Base-by-base conservation (phyloP, 2,113 vertebrate species). In the Galemys pyrenaicus region DNA sequence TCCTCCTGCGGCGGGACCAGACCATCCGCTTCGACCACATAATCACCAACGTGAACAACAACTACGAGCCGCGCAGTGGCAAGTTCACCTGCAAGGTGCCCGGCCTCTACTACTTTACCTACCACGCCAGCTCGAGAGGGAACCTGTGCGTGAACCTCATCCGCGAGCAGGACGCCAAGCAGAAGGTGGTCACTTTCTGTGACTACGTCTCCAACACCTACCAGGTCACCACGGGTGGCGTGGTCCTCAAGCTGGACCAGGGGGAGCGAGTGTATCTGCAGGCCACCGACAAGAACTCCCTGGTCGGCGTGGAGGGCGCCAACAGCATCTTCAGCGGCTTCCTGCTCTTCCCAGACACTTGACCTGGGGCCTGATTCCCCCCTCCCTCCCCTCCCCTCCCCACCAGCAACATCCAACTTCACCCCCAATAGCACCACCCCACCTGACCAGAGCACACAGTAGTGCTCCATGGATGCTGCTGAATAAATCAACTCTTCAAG, bases 301-400 rank as follows among this genome's bases (percentile, higher is more conserved):
- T 99, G n/a, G 37, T 98, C 58, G 98, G 98, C 10, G 77, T 96
- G 0, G 98, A 98, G 1, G 98, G 98, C 0, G 97, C 98, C 0
- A 98, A 99, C 83, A 99, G 98, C 94, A 97, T 98, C 44, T 99
- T 99, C 96, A 98, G 98, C 0, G 99, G 98, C 5, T 99, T 99
- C 92, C 96, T 99, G 37, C 96, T 99, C 80, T 99, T 98, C 95
- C 98, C 98, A 0, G 92, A 94, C 0, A 68, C 1, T 0, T 93
- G 41, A 97, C 65, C 87, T 12, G 11, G 3, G 24, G 39, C 11
- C 67, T 5, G 16, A 77, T 2, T 12, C 1, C 19, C 60, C 49
- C 9, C 0, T 32, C 35, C 60, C 49, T 7, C 0, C 26, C 35
- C 10, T 4, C 3, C 7, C 39, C 41, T 6, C 6, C 58, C 32